phyloP scores from a whole-genome alignment of 2,888 invertebrate genomes.

The Chirona hameri region DNA sequence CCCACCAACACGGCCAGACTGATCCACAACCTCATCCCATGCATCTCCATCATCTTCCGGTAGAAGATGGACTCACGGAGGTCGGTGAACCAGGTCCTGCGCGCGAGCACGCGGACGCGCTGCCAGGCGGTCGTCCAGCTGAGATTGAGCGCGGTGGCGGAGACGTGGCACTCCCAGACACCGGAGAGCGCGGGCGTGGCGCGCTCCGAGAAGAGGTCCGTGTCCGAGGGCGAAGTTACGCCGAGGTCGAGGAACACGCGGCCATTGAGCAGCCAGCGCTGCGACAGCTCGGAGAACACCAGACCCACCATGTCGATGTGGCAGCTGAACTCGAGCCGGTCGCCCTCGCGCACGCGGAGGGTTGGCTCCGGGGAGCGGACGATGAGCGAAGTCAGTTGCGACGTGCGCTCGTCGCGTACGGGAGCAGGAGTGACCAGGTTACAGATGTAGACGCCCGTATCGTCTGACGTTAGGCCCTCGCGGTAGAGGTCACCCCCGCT shows the following conservation, averaged over 20 bases:
- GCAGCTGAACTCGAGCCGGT: conserved; percentile 22
- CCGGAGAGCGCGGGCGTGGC: not conserved
- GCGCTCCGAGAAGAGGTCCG: not conserved
- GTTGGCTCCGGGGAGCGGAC: not conserved
- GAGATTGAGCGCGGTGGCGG: not conserved
- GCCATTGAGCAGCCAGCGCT: conserved; percentile 10
- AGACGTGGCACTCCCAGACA: conserved; percentile 11
- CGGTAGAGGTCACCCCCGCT: not conserved
- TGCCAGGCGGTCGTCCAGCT: conserved; percentile 28
- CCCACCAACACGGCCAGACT: not conserved
- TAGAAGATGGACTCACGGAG: conserved; percentile 10
- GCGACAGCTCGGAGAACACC: conserved; percentile 12
- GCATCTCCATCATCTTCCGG: conserved; percentile 13
- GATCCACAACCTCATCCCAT: conserved; percentile 9
- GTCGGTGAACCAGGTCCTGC: conserved; percentile 26
- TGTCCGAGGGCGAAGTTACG: conserved; percentile 1
- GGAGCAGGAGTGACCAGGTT: conserved; percentile 11
- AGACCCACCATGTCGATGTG: conserved; percentile 26
- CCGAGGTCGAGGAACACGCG: not conserved
- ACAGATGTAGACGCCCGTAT: conserved; percentile 13
- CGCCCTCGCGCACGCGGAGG: not conserved
- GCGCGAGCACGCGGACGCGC: not conserved
- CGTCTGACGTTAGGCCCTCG: not conserved
- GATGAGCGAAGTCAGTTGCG: not conserved
- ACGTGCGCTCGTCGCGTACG: not conserved